Evolutionary conservation across 2,888 invertebrate species (phyloP).

Genomic region (Fragum fragum): DNA sequence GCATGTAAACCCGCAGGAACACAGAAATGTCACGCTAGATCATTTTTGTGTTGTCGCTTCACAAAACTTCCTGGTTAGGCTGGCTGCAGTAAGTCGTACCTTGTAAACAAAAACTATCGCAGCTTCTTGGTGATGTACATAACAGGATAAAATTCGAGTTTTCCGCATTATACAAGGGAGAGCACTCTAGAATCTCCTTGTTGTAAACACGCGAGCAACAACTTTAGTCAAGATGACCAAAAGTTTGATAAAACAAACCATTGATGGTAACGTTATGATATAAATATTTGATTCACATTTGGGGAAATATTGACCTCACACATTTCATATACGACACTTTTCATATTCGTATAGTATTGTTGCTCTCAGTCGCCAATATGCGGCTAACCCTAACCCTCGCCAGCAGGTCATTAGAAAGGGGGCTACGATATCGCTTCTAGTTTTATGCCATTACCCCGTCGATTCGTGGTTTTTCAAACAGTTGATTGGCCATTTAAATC

Average conservation of each 20-base stretch:
- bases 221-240: neutral
- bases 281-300: too few species aligned
- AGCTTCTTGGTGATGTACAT: neutral
- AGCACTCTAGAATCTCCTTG: neutral
- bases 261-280: too few species aligned
- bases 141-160: neutral
- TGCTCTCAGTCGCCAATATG: too few species aligned
- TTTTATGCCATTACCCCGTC: too few species aligned
- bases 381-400: too few species aligned
- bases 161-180: neutral
- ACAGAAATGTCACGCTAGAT: neutral
- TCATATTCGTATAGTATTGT: too few species aligned
- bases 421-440: too few species aligned
- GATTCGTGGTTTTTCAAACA: too few species aligned
- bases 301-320: too few species aligned
- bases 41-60: neutral
- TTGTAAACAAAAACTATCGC: neutral
- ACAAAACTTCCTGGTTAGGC: conserved; percentile 13
- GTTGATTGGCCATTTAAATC: too few species aligned
- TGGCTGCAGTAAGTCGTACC: neutral
- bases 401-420: too few species aligned
- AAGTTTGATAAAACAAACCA: neutral
- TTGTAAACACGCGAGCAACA: neutral
- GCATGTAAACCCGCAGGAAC: neutral
- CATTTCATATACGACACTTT: too few species aligned